Conservation (phyloP, 92 coral and sea anemone species). For the Porites rus region DNA sequence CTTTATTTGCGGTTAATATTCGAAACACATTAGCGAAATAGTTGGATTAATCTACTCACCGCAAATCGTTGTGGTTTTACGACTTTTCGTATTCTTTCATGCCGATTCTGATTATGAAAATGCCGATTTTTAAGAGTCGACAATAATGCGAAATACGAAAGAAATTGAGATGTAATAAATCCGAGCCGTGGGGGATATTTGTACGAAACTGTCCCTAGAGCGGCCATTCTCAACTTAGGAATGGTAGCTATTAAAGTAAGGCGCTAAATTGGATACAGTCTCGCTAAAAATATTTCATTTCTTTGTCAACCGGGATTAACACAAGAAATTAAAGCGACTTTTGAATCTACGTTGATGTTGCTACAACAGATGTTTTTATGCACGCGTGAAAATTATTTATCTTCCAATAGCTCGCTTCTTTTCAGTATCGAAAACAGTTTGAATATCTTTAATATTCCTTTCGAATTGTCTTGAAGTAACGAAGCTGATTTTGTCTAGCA, state of each 20-base stretch:
- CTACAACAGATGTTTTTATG: slow-evolving; percentile 28
- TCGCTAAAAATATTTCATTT: background rate
- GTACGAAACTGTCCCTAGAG: background rate
- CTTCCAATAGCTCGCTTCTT: slow-evolving; percentile 5
- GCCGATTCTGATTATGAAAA: slow-evolving; percentile 13
- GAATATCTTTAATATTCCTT: background rate
- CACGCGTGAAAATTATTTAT: slow-evolving; percentile 25
- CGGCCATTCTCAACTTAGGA: background rate
- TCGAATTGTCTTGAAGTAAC: no score
- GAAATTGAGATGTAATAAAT: slow-evolving; percentile 26
- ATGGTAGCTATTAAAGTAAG: background rate
- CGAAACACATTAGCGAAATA: slow-evolving; percentile 23
- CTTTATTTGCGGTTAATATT: slow-evolving; percentile 27
- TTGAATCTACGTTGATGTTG: background rate
- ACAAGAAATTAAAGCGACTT: background rate
- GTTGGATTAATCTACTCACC: slow-evolving; percentile 14
- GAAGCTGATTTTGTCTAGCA: no score
- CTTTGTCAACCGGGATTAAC: background rate
- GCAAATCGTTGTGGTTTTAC: slow-evolving; percentile 9
- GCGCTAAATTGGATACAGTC: background rate
- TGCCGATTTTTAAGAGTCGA: background rate
- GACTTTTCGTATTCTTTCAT: background rate
- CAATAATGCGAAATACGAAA: slow-evolving; percentile 17
- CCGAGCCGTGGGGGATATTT: background rate
- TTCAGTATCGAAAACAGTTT: background rate